Percentiles rank a stretch among this genome's conserved stretches.
Conservation (phyloP, 2,797 vertebrate genomes). For the Hydrocynus forskahlii region DNA sequence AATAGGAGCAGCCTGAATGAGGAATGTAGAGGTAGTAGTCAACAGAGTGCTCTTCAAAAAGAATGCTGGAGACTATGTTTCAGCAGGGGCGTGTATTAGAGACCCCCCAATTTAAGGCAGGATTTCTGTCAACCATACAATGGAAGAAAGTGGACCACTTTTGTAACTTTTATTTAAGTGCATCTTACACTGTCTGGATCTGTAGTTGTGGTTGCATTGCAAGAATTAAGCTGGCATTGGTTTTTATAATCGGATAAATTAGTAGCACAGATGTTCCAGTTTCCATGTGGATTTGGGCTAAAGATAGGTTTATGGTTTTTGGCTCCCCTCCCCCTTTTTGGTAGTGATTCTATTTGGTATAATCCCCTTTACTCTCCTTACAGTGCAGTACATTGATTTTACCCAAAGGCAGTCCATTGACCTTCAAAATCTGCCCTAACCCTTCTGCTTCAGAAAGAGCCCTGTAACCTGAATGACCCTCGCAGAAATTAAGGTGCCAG, state of each 20-base stretch:
- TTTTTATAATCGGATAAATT: not conserved
- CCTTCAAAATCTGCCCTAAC: slow-evolving; percentile 57
- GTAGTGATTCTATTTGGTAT: slow-evolving; percentile 31
- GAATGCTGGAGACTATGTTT: not conserved
- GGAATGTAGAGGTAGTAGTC: not conserved
- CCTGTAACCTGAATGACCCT: slow-evolving; percentile 14
- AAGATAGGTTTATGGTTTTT: slow-evolving; percentile 3
- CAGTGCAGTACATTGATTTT: slow-evolving; percentile 68
- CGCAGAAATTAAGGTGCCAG: not conserved
- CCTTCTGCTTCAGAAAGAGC: slow-evolving; percentile 51
- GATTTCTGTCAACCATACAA: not conserved
- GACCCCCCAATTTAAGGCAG: not conserved
- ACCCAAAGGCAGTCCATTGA: slow-evolving; percentile 60
- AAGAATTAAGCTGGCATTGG: not conserved
- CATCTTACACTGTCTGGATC: not conserved
- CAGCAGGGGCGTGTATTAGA: not conserved
- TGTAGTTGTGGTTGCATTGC: too few relatives aligned
- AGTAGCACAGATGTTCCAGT: slow-evolving; percentile 3
- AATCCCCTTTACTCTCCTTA: slow-evolving; percentile 56
- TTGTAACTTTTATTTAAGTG: not conserved
- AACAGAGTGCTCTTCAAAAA: slow-evolving; percentile 5
- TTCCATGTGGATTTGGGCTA: not conserved
- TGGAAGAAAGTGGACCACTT: not conserved
- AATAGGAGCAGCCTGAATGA: slow-evolving; percentile 8
- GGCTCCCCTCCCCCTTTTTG: slow-evolving; percentile 28